A percentile compares a stretch with the other conserved stretches of the same genome.
Conservation (phyloP, 2,797 vertebrate species). For the Toxotes lorentzi region DNA sequence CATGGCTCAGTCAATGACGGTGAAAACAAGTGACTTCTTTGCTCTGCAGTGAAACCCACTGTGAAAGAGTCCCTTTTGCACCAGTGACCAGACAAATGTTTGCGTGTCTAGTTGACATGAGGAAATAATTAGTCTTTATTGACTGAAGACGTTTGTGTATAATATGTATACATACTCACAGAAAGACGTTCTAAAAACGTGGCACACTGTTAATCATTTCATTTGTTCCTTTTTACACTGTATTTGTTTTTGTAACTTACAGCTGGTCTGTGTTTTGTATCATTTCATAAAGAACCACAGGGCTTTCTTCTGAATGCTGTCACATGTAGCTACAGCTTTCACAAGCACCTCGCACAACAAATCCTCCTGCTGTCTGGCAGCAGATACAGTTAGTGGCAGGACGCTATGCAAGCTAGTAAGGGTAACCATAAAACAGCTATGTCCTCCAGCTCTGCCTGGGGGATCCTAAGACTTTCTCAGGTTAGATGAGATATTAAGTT, state of each 20-base stretch:
- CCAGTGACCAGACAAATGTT: conserved; percentile 1
- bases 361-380: not conserved
- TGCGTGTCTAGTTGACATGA: not conserved
- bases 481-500: not conserved
- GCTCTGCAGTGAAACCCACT: not conserved
- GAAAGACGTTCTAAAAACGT: not conserved
- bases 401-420: not conserved
- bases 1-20: not conserved
- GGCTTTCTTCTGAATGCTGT: conserved; percentile 2
- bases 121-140: not conserved
- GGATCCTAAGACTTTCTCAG: not conserved
- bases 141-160: not conserved
- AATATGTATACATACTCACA: not conserved
- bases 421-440: not conserved
- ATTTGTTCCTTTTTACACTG: not conserved
- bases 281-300: not conserved
- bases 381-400: not conserved
- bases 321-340: conserved; percentile 1
- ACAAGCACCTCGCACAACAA: not conserved
- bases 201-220: not conserved
- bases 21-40: not conserved
- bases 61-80: not conserved
- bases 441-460: not conserved
- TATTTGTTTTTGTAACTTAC: not conserved
- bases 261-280: not conserved